Conservation (phyloP, 2,113 vertebrate species). For the Anolis sagrei region DNA sequence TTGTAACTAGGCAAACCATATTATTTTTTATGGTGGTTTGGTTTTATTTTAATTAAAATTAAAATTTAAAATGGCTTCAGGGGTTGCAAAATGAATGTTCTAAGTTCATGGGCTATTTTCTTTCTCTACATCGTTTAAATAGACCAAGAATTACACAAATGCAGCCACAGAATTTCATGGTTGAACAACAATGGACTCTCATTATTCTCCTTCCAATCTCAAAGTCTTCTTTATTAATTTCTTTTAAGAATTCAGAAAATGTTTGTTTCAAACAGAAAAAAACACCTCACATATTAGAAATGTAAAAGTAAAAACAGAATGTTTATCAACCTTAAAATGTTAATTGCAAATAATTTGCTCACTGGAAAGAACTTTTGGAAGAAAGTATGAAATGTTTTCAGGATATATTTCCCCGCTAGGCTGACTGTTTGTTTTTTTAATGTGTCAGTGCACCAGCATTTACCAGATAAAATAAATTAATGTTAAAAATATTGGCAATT, state of each 20-base stretch:
- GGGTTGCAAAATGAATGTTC: no score
- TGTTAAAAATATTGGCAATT: slow-evolving; percentile 63
- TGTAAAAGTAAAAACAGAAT: not conserved
- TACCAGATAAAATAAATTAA: slow-evolving; percentile 67
- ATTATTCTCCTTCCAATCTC: not conserved
- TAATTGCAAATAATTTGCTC: slow-evolving; percentile 43
- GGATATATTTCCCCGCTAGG: slow-evolving; percentile 47
- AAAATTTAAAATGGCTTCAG: no score
- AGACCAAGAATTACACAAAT: not conserved
- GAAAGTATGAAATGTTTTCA: slow-evolving; percentile 69
- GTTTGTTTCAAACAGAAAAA: not conserved
- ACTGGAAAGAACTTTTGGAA: slow-evolving; percentile 66
- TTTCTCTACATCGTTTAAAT: no score
- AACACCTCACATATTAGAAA: not conserved
- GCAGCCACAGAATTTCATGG: not conserved
- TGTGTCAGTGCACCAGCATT: slow-evolving; percentile 60
- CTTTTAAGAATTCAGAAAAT: slow-evolving; percentile 38
- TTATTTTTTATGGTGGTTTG: no score
- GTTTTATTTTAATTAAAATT: no score
- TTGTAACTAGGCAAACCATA: no score
- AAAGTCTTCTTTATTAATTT: not conserved
- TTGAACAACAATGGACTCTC: no score
- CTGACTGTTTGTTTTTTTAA: slow-evolving; percentile 46
- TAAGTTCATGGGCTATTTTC: no score
- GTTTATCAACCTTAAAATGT: slow-evolving; percentile 29